These are phyloP conservation scores for Masticophis lateralis DNA, from an alignment of 2,797 vertebrate genomes.

Conservation along the genomic window DNA sequence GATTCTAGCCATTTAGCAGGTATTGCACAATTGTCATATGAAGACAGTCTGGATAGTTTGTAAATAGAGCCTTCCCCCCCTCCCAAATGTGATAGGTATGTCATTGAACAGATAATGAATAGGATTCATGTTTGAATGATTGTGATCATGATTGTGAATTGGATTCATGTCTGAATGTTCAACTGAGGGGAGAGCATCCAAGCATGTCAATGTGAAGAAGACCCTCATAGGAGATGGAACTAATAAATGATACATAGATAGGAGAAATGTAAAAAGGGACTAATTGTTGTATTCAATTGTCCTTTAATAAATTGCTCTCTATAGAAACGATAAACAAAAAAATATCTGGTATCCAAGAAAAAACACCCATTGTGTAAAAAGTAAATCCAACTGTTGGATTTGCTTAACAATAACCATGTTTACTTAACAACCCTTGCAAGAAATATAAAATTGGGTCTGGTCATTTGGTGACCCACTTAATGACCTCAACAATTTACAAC, in stretches of 20 bases:
- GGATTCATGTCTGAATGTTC: background rate
- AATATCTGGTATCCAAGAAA: background rate
- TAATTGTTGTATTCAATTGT: background rate
- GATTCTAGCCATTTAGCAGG: background rate
- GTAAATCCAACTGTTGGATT: too few relatives aligned
- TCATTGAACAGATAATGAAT: background rate
- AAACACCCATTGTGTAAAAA: background rate
- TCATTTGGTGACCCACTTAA: background rate
- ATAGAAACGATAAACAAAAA: rapidly evolving
- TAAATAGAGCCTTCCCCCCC: background rate
- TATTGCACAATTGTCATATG: background rate
- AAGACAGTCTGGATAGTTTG: background rate
- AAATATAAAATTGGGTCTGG: background rate
- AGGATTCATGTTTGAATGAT: background rate
- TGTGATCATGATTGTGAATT: background rate
- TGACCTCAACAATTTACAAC: background rate
- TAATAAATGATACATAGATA: background rate
- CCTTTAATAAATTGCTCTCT: background rate
- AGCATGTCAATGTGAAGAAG: background rate
- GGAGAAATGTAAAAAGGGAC: background rate
- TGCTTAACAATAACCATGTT: background rate
- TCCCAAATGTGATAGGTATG: background rate
- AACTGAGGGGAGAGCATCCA: background rate
- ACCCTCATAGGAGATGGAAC: background rate
- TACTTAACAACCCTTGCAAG: background rate